phyloP scores from a whole-genome alignment of 2,113 vertebrate genomes.

The Serinus canaria region DNA sequence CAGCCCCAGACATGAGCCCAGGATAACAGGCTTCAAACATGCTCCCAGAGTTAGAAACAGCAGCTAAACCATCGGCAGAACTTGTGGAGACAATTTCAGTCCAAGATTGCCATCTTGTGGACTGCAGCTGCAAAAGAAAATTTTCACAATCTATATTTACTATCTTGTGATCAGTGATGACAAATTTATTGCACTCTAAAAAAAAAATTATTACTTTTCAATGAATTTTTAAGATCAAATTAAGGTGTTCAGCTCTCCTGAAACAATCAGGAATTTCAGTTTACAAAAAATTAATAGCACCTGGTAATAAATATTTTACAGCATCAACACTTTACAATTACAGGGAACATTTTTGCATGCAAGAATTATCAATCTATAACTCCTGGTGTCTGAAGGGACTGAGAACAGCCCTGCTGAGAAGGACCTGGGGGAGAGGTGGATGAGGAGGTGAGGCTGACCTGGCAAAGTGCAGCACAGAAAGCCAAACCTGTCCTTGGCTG shows the following conservation, averaged over 20 bases:
- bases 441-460: accelerated
- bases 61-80: background rate
- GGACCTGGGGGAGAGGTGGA: background rate
- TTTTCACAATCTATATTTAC: background rate
- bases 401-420: background rate
- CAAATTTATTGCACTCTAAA: background rate
- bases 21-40: background rate
- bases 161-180: background rate
- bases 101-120: constrained; percentile 73
- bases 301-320: constrained; percentile 39
- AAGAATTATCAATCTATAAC: background rate
- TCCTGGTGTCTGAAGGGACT: background rate
- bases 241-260: background rate
- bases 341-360: background rate
- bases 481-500: accelerated
- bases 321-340: background rate
- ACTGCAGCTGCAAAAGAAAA: background rate
- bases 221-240: background rate
- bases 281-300: background rate
- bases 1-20: background rate
- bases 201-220: background rate
- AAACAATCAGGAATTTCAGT: background rate
- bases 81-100: background rate
- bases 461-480: background rate
- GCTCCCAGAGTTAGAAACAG: background rate